Evolutionary conservation across 2,797 vertebrate genomes (phyloP).

Genomic region (Sarcophilus harrisii): DNA sequence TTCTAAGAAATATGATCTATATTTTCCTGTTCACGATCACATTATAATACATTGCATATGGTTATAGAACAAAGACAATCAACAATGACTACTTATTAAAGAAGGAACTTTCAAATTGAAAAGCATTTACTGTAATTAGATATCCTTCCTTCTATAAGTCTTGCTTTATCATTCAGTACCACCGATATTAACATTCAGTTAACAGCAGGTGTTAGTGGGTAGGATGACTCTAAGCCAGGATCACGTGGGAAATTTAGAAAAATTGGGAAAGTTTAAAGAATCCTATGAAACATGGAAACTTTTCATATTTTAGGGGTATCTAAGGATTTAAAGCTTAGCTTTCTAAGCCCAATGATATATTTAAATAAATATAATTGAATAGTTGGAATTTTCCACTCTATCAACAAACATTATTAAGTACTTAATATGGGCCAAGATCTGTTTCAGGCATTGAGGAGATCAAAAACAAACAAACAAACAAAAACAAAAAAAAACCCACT

Average conservation of each 20-base stretch:
- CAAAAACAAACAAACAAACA: background rate
- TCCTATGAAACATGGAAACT: conserved; percentile 50
- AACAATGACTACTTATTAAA: background rate
- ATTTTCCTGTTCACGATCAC: background rate
- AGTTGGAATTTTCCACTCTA: conserved; percentile 81
- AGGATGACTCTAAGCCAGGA: conserved; percentile 67
- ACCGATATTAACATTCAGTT: conserved; percentile 60
- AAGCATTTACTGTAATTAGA: conserved; percentile 60
- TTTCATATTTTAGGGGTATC: conserved; percentile 65
- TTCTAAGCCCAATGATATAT: conserved; percentile 75
- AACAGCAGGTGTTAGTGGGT: conserved; percentile 78
- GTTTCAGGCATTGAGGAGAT: background rate
- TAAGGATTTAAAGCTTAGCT: conserved; percentile 62
- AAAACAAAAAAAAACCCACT: background rate
- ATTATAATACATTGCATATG: conserved; percentile 21
- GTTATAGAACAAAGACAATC: conserved; percentile 31
- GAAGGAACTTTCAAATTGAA: conserved; percentile 35
- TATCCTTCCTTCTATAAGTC: conserved; percentile 57
- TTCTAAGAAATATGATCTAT: conserved; percentile 52
- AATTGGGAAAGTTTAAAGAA: conserved; percentile 57
- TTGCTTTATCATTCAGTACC: conserved; percentile 43
- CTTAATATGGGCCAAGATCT: background rate
- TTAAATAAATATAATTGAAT: conserved; percentile 74
- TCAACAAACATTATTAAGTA: background rate
- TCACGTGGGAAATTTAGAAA: conserved; percentile 60